These are phyloP conservation scores for Leptinotarsa haldemani DNA, from an alignment of 2,888 invertebrate genomes.

Conservation along the genomic window DNA sequence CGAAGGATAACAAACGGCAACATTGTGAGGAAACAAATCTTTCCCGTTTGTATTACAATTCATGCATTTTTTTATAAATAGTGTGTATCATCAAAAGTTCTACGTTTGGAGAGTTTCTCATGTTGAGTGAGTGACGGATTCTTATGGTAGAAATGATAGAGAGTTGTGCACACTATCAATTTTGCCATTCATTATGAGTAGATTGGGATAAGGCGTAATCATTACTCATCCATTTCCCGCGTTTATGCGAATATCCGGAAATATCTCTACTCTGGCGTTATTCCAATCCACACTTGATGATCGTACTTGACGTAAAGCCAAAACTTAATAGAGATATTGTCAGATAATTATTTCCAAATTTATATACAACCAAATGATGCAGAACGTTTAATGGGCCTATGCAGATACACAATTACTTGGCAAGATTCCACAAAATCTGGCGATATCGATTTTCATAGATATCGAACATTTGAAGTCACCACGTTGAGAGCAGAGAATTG, in stretches of 20 bases:
- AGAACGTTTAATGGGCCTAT: slow-evolving; percentile 17
- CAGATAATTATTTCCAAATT: slow-evolving; percentile 13
- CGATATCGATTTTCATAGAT: slow-evolving; percentile 23
- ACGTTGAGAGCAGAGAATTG: not conserved
- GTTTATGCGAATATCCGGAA: not conserved
- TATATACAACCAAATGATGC: slow-evolving; percentile 15
- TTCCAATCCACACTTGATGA: slow-evolving; percentile 9
- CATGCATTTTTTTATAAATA: no score
- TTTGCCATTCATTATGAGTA: slow-evolving; percentile 8
- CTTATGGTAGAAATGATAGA: not conserved
- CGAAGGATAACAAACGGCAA: no score
- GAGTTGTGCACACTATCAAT: not conserved
- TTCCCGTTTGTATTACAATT: no score
- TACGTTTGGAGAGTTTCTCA: no score
- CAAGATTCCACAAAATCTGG: slow-evolving; percentile 28
- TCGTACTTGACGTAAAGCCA: not conserved
- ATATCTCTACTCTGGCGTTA: not conserved
- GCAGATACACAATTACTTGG: slow-evolving; percentile 27
- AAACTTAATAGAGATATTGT: slow-evolving; percentile 10
- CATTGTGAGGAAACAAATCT: no score
- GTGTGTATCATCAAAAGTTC: no score
- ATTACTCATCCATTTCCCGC: not conserved
- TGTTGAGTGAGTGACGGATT: not conserved
- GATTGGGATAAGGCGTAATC: not conserved
- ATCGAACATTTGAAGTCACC: slow-evolving; percentile 18